Percentiles rank a stretch among this genome's conserved stretches.
These are phyloP conservation scores for Zenarchopterus dispar DNA, from an alignment of 2,797 vertebrate genomes.

Conservation along the genomic window DNA sequence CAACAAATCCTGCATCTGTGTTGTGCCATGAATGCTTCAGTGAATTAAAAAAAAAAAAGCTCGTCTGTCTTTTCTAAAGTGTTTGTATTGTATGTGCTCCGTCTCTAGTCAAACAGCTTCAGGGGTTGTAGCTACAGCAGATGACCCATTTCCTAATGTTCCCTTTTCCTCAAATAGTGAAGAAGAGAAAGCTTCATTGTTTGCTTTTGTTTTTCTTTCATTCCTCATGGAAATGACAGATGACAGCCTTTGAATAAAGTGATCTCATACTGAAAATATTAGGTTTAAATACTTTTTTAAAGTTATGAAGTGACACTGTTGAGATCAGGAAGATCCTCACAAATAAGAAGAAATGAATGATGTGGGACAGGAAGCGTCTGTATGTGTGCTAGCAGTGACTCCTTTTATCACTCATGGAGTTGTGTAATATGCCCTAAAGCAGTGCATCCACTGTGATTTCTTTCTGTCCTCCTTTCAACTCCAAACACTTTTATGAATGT, in stretches of 20 bases:
- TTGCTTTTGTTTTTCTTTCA: slow-evolving; percentile 13
- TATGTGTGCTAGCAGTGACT: slow-evolving; percentile 6
- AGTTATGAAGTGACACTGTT: background rate
- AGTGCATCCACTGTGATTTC: slow-evolving; percentile 21
- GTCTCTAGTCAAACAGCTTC: slow-evolving; percentile 62
- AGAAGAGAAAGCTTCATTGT: slow-evolving; percentile 62
- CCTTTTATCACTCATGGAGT: slow-evolving; percentile 43
- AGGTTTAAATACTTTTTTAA: background rate
- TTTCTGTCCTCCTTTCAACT: slow-evolving; percentile 47
- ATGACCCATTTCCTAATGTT: slow-evolving; percentile 64
- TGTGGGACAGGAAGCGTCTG: background rate
- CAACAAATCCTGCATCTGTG: slow-evolving; percentile 12
- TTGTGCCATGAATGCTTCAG: slow-evolving; percentile 25
- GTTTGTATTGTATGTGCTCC: slow-evolving; percentile 38
- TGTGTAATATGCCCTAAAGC: slow-evolving; percentile 34
- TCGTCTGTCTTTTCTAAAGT: slow-evolving; percentile 8
- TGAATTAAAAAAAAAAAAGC: slow-evolving; percentile 21
- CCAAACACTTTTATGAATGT: slow-evolving; percentile 38
- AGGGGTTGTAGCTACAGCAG: slow-evolving; percentile 25
- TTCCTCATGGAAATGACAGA: slow-evolving; percentile 22
- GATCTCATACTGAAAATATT: slow-evolving; percentile 2
- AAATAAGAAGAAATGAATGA: slow-evolving; percentile 1
- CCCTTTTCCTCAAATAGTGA: slow-evolving; percentile 46
- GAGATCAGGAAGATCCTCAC: background rate
- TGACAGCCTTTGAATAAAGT: slow-evolving; percentile 20